Conservation (phyloP, 1,140 invertebrate species). For the Holcopasites calliopsidis region DNA sequence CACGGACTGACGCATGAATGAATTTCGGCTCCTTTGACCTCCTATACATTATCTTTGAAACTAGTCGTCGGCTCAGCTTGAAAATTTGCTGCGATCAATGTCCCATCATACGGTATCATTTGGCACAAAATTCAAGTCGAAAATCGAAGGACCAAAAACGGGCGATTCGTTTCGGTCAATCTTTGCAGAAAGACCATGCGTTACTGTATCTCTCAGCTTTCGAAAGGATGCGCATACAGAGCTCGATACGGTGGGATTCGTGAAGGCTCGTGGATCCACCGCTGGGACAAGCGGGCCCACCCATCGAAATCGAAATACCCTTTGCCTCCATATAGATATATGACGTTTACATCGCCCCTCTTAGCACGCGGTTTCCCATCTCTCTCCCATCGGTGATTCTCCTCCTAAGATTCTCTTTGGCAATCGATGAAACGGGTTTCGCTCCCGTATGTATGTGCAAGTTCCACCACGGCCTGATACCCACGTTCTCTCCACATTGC, state of each 20-base stretch:
- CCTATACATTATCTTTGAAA: no score
- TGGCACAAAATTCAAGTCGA: no score
- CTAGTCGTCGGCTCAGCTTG: no score
- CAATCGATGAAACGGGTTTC: slow-evolving; percentile 57
- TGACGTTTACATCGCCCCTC: slow-evolving; percentile 53
- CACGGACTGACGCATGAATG: no score
- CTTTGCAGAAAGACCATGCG: neutral
- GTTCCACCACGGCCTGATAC: slow-evolving; percentile 17
- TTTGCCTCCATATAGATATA: slow-evolving; percentile 37
- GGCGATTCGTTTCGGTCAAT: no score
- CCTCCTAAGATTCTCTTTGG: slow-evolving; percentile 15
- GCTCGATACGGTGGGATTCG: slow-evolving; percentile 32
- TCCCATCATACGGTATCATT: no score
- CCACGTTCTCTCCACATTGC: slow-evolving; percentile 1
- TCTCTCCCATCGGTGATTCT: neutral
- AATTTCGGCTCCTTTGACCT: no score
- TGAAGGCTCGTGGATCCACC: slow-evolving; percentile 20
- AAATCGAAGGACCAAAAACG: no score
- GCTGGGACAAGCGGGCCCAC: slow-evolving; percentile 35
- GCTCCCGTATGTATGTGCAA: slow-evolving; percentile 32
- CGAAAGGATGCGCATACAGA: neutral
- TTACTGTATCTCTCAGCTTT: neutral
- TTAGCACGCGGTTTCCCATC: slow-evolving; percentile 37
- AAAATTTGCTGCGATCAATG: no score
- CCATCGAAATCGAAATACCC: slow-evolving; percentile 49